A percentile compares a stretch with the other conserved stretches of the same genome.
Conservation (phyloP, 23 tunicate species). For the Ciona savignyi region DNA sequence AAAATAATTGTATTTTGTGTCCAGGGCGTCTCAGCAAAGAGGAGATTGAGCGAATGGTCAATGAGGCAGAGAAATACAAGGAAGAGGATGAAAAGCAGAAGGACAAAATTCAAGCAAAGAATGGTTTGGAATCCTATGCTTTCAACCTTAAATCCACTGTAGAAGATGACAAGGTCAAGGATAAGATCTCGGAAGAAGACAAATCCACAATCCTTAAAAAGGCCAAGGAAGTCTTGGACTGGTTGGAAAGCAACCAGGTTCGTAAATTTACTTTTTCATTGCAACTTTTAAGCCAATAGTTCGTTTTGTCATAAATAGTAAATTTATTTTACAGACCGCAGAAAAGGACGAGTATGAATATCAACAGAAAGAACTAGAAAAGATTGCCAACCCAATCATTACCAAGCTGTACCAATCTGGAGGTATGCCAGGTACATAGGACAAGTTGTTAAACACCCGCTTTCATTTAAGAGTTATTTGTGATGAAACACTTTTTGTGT, state of each 20-base stretch:
- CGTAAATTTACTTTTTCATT: neutral
- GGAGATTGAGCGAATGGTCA: conserved; percentile 96
- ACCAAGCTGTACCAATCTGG: conserved; percentile 87
- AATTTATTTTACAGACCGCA: conserved; percentile 73
- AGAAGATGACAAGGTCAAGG: conserved; percentile 90
- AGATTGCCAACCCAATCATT: conserved; percentile 85
- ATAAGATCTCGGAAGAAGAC: conserved; percentile 88
- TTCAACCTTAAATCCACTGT: conserved; percentile 90
- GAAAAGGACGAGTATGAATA: conserved; percentile 95
- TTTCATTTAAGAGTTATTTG: neutral
- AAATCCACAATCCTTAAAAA: conserved; percentile 41
- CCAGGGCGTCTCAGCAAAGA: conserved; percentile 97
- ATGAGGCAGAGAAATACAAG: conserved; percentile 97
- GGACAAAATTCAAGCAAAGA: conserved; percentile 75
- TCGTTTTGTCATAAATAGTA: too few relatives aligned
- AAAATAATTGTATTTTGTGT: neutral
- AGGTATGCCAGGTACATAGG: conserved; percentile 41
- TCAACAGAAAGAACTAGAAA: conserved; percentile 96
- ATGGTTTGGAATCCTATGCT: conserved; percentile 88
- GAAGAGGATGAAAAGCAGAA: conserved; percentile 81
- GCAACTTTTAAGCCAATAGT: neutral
- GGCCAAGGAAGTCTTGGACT: conserved; percentile 58
- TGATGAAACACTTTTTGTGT: conserved; percentile 10
- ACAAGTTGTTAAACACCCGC: neutral
- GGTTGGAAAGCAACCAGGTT: conserved; percentile 80